Conservation (phyloP, 2,113 vertebrate species). For the Gasterosteus aculeatus region DNA sequence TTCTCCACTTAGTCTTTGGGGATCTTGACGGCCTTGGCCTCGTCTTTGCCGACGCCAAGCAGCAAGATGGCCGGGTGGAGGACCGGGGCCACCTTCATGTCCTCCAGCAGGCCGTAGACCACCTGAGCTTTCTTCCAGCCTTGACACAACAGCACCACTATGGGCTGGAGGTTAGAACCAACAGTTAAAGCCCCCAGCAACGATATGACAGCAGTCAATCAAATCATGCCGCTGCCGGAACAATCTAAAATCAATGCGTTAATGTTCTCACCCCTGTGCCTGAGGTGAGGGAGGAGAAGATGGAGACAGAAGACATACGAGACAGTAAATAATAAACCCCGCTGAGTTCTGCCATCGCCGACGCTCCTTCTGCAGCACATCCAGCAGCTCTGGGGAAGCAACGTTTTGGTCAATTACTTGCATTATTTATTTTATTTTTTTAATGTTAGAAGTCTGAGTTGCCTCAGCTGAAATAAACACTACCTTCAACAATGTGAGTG, state of each 20-base stretch:
- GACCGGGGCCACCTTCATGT: slow-evolving; percentile 47
- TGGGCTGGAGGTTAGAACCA: slow-evolving; percentile 78
- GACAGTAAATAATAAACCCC: too few relatives aligned
- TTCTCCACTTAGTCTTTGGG: slow-evolving; percentile 76
- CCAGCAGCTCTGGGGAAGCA: too few relatives aligned
- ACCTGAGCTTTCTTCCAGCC: slow-evolving; percentile 88
- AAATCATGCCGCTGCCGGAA: too few relatives aligned
- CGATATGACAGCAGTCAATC: not conserved
- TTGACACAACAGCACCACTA: slow-evolving; percentile 88
- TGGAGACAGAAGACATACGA: slow-evolving; percentile 20
- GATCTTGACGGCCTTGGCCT: slow-evolving; percentile 80
- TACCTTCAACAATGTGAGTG: too few relatives aligned
- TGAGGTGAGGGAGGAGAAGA: slow-evolving; percentile 53
- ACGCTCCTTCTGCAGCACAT: too few relatives aligned
- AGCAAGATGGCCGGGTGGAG: slow-evolving; percentile 82
- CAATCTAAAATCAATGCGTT: too few relatives aligned
- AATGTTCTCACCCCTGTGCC: slow-evolving; percentile 82
- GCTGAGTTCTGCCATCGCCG: too few relatives aligned
- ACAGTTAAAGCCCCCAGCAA: too few relatives aligned
- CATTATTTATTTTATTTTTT: too few relatives aligned
- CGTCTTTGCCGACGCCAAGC: slow-evolving; percentile 84
- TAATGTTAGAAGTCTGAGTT: too few relatives aligned
- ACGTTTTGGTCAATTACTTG: too few relatives aligned
- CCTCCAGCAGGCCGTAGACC: slow-evolving; percentile 84
- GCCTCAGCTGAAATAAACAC: too few relatives aligned